phyloP scores from a whole-genome alignment of 2,113 vertebrate genomes.

The Mobula hypostoma region DNA sequence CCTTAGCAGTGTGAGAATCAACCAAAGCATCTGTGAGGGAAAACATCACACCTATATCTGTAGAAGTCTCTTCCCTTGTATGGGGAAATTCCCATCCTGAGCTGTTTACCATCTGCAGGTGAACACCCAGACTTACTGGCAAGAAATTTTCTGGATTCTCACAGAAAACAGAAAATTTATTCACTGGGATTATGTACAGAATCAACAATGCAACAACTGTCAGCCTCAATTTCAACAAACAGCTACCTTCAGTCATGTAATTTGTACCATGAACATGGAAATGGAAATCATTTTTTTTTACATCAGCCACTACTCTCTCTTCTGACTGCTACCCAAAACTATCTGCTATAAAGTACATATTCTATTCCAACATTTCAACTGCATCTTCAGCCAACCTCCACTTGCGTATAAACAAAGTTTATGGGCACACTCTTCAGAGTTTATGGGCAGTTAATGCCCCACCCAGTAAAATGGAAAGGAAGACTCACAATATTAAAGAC shows the following conservation, averaged over 20 bases:
- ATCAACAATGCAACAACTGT: background rate
- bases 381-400: background rate
- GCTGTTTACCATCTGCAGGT: background rate
- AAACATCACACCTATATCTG: background rate
- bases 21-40: background rate
- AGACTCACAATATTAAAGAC: background rate
- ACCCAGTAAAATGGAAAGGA: too few species aligned
- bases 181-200: background rate
- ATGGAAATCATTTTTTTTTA: background rate
- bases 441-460: too few species aligned
- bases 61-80: background rate
- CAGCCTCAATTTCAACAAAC: background rate
- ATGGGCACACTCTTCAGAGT: background rate
- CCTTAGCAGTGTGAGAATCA: background rate
- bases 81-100: background rate
- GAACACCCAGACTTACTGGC: background rate
- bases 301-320: background rate
- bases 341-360: background rate
- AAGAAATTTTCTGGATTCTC: background rate
- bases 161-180: background rate
- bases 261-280: background rate
- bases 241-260: background rate
- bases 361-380: background rate
- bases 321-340: background rate
- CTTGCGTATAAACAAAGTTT: background rate